Percentiles rank a stretch among this genome's conserved stretches.
phyloP scores from a whole-genome alignment of 2,113 vertebrate species.

The Peromyscus californicus region DNA sequence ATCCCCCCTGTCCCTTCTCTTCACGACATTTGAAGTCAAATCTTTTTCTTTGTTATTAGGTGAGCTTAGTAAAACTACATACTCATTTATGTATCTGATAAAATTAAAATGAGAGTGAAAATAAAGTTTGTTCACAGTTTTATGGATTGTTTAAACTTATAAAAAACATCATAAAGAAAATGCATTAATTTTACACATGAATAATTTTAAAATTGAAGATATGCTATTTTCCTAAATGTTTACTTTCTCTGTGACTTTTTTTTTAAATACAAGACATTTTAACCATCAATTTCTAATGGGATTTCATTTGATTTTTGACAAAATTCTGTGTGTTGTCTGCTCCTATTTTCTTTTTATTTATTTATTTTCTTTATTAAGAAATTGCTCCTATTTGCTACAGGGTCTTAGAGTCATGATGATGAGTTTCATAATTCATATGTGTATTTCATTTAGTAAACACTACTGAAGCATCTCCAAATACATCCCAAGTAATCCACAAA shows the following conservation, averaged over 20 bases:
- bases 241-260: neutral
- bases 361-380: too few species aligned
- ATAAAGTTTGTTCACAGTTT: neutral
- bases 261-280: neutral
- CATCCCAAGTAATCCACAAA: neutral
- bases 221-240: neutral
- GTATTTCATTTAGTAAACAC: conserved; percentile 36
- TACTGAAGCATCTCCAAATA: neutral
- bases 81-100: conserved; percentile 17
- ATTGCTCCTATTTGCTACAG: neutral
- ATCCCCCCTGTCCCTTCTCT: neutral
- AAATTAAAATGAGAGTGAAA: neutral
- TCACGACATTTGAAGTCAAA: neutral
- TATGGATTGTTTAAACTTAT: conserved; percentile 6
- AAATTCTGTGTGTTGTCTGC: neutral
- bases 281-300: neutral
- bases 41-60: neutral
- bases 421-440: neutral
- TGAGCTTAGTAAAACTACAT: neutral
- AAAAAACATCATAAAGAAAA: conserved; percentile 27
- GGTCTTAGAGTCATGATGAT: neutral
- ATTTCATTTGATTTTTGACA: neutral
- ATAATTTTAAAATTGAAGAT: neutral
- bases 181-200: neutral
- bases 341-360: neutral